A percentile compares a stretch with the other conserved stretches of the same genome.
Conservation (phyloP, 1,140 invertebrate genomes). For the Zaprionus camerounensis region DNA sequence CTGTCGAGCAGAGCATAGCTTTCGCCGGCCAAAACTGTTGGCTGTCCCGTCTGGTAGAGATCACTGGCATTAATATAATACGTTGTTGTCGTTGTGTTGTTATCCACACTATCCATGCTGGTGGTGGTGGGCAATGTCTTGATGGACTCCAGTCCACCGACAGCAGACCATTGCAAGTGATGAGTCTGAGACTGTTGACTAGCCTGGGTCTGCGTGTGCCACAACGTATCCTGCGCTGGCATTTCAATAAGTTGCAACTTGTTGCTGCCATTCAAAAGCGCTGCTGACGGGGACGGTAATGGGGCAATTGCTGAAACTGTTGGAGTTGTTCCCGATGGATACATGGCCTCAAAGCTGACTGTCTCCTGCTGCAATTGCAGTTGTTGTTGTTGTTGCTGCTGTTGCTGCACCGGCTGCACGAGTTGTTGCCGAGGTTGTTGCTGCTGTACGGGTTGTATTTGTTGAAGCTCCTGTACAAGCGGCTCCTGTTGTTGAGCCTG, state of each 20-base stretch:
- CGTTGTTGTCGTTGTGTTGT: slow-evolving; percentile 57
- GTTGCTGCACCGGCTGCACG: slow-evolving; percentile 17
- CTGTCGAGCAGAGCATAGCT: slow-evolving; percentile 56
- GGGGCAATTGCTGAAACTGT: neutral
- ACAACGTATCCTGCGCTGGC: slow-evolving; percentile 30
- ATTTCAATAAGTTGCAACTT: slow-evolving; percentile 37
- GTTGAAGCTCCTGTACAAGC: neutral
- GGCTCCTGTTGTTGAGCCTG: neutral
- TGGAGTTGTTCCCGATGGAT: neutral
- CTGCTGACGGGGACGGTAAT: neutral
- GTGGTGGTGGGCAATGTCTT: slow-evolving; percentile 40
- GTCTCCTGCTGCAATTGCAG: slow-evolving; percentile 36
- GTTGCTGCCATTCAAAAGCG: slow-evolving; percentile 3
- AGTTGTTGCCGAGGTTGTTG: slow-evolving; percentile 1
- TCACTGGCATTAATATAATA: slow-evolving; percentile 76
- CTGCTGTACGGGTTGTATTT: slow-evolving; percentile 54
- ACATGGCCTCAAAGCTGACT: slow-evolving; percentile 26
- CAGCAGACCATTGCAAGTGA: slow-evolving; percentile 66
- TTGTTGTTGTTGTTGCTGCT: slow-evolving; percentile 46
- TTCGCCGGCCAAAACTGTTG: slow-evolving; percentile 27
- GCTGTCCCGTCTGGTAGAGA: slow-evolving; percentile 59
- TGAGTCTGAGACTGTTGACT: slow-evolving; percentile 31
- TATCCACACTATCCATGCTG: slow-evolving; percentile 30
- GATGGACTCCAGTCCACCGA: slow-evolving; percentile 66
- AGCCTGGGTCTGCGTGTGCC: slow-evolving; percentile 22